Percentiles rank a stretch among this genome's conserved stretches.
Conservation (phyloP, 2,888 invertebrate species). For the Lymantria monacha region DNA sequence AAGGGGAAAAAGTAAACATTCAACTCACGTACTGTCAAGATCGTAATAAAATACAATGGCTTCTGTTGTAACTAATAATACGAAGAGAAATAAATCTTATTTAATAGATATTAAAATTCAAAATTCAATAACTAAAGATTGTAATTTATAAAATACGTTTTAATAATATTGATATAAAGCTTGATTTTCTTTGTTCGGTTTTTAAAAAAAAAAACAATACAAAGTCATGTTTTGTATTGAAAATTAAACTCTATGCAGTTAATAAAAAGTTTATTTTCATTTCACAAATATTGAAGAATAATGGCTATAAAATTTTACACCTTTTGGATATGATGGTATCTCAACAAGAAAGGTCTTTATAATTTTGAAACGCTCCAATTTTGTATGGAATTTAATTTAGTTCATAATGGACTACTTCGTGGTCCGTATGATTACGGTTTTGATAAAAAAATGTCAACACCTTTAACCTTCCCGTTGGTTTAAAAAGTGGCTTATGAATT, state of each 20-base stretch:
- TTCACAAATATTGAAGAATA: constrained; percentile 34
- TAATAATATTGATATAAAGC: constrained; percentile 13
- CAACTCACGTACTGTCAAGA: constrained; percentile 45
- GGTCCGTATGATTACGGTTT: constrained; percentile 2
- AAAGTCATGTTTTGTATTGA: constrained; percentile 1
- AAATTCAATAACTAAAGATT: constrained; percentile 15
- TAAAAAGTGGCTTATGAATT: too few relatives aligned
- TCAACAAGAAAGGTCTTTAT: constrained; percentile 42
- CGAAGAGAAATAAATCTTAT: constrained; percentile 19
- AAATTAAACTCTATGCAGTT: constrained; percentile 8
- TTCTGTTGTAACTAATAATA: constrained; percentile 25
- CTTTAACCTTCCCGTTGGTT: too few relatives aligned
- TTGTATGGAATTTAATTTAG: constrained; percentile 49
- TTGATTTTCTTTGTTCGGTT: constrained; percentile 11
- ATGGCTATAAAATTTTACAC: constrained; percentile 56
- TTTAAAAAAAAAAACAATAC: constrained; percentile 7
- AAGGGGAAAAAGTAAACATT: constrained; percentile 41
- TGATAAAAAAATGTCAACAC: too few relatives aligned
- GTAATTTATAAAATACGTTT: constrained; percentile 17
- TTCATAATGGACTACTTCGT: constrained; percentile 24
- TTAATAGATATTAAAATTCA: not conserved
- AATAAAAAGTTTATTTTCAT: constrained; percentile 6
- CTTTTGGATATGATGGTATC: constrained; percentile 41
- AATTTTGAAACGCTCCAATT: constrained; percentile 41
- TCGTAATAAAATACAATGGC: constrained; percentile 51